Conservation (phyloP, 2,888 invertebrate species). For the Scaptomyza reducta region DNA sequence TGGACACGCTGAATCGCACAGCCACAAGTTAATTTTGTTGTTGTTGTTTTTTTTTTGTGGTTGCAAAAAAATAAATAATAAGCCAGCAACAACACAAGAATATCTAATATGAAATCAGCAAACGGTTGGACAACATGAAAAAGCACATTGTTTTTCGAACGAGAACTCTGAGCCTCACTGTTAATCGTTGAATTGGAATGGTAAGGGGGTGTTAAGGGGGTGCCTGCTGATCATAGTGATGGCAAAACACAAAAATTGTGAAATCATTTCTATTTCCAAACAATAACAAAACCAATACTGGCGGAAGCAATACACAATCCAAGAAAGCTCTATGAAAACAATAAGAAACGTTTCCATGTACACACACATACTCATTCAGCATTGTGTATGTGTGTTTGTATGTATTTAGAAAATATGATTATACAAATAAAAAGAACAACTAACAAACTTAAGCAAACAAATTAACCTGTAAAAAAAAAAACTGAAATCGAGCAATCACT, state of each 20-base stretch:
- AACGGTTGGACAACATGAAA: slow-evolving; percentile 9
- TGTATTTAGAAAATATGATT: background rate
- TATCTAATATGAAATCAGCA: slow-evolving; percentile 73
- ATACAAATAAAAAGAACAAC: no score
- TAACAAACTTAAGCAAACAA: no score
- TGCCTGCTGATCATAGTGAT: slow-evolving; percentile 27
- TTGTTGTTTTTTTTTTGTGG: slow-evolving; percentile 19
- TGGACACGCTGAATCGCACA: slow-evolving; percentile 58
- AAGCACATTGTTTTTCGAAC: slow-evolving; percentile 14
- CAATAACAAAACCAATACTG: slow-evolving; percentile 50
- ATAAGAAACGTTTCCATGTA: slow-evolving; percentile 25
- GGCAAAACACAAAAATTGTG: slow-evolving; percentile 63
- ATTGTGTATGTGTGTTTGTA: background rate
- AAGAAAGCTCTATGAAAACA: slow-evolving; percentile 26
- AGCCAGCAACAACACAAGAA: slow-evolving; percentile 54
- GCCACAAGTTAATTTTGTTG: slow-evolving; percentile 24
- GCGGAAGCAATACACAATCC: slow-evolving; percentile 49
- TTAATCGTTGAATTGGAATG: slow-evolving; percentile 3
- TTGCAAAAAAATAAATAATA: slow-evolving; percentile 65
- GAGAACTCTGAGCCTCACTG: slow-evolving; percentile 8
- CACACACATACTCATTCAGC: background rate
- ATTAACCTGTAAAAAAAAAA: no score
- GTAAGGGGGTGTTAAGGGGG: background rate
- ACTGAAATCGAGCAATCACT: background rate
- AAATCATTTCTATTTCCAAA: slow-evolving; percentile 78